Percentiles rank a stretch among this genome's conserved stretches.
These are phyloP conservation scores for Shargacucullia verbasci DNA, from an alignment of 2,888 invertebrate species.

Conservation along the genomic window DNA sequence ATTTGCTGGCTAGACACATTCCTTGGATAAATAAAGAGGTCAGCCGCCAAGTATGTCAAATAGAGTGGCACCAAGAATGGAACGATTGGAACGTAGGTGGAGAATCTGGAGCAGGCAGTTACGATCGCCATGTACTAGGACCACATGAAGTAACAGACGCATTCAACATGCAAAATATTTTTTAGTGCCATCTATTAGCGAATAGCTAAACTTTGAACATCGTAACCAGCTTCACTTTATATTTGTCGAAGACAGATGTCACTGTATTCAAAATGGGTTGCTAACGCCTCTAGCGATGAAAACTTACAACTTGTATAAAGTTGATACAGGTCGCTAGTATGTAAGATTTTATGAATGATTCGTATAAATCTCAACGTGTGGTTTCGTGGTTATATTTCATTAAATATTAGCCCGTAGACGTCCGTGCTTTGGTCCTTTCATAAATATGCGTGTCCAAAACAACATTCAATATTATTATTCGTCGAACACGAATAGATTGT, in stretches of 20 bases:
- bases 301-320: background rate
- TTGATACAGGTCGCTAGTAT: too few species aligned
- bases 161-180: background rate
- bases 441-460: too few species aligned
- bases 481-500: too few species aligned
- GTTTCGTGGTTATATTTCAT: too few species aligned
- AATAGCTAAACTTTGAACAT: slow-evolving; percentile 19
- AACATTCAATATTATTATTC: too few species aligned
- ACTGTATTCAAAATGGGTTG: background rate
- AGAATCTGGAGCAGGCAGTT: slow-evolving; percentile 89
- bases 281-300: slow-evolving; percentile 2
- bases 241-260: slow-evolving; percentile 28
- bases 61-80: slow-evolving; percentile 66
- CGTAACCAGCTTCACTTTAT: background rate
- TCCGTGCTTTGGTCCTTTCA: too few species aligned
- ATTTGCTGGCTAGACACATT: slow-evolving; percentile 11
- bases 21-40: slow-evolving; percentile 35
- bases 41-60: slow-evolving; percentile 43
- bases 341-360: too few species aligned
- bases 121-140: slow-evolving; percentile 87
- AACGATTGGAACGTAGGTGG: slow-evolving; percentile 86
- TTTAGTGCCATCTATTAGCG: slow-evolving; percentile 40
- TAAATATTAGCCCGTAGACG: too few species aligned
- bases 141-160: slow-evolving; percentile 58
- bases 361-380: too few species aligned